These are phyloP conservation scores for Cebuella pygmaea DNA, from an alignment of 2,797 vertebrate genomes.

Conservation along the genomic window DNA sequence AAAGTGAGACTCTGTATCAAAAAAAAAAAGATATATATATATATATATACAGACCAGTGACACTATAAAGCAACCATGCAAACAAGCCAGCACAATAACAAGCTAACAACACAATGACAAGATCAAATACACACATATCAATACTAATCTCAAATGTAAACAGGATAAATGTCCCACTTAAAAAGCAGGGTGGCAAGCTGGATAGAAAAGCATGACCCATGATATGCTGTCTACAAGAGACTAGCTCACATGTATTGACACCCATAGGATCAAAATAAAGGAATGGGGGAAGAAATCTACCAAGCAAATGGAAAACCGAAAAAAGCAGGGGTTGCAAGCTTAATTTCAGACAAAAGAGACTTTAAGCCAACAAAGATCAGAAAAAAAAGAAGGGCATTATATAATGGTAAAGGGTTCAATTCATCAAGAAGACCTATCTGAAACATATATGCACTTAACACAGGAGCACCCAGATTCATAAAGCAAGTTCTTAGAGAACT, in stretches of 20 bases:
- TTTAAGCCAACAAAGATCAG: neutral
- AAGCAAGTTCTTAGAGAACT: neutral
- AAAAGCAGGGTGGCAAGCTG: neutral
- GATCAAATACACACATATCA: neutral
- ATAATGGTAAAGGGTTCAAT: neutral
- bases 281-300: neutral
- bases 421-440: neutral
- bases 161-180: neutral
- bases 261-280: neutral
- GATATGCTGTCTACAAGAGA: neutral
- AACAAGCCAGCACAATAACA: neutral
- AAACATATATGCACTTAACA: neutral
- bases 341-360: neutral
- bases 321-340: neutral
- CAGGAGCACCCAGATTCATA: neutral
- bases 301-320: neutral
- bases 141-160: neutral
- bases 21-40: no score
- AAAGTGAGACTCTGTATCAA: no score
- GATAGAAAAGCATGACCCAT: neutral
- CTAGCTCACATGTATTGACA: neutral
- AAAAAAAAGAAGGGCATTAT: neutral
- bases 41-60: neutral
- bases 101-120: neutral
- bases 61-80: neutral